Conservation (phyloP, 2,113 vertebrate species). For the Gymnorhina tibicen region DNA sequence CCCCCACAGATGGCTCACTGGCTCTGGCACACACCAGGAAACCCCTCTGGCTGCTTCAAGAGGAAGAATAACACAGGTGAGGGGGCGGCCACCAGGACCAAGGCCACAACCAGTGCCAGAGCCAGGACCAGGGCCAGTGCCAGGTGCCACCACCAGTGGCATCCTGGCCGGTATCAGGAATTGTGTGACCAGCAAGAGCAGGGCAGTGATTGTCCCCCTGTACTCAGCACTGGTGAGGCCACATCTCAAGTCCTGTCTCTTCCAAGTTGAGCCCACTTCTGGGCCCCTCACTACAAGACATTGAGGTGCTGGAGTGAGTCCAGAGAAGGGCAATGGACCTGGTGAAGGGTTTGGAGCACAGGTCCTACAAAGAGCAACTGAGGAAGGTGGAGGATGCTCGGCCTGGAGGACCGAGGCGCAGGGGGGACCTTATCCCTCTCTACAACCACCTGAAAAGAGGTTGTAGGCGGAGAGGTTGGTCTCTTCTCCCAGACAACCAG, state of each 20-base stretch:
- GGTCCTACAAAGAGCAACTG: not conserved
- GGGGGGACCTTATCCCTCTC: rapidly evolving
- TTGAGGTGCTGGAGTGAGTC: not conserved
- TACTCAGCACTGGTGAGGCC: not conserved
- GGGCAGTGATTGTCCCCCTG: not conserved
- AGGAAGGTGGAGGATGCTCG: too few species aligned
- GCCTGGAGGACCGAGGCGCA: not conserved
- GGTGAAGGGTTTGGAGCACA: not conserved
- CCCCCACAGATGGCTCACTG: not conserved
- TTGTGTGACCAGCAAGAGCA: not conserved
- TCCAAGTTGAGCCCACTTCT: not conserved
- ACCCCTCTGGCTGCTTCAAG: not conserved
- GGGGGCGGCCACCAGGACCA: not conserved
- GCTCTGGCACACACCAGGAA: not conserved
- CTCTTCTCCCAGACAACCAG: not conserved
- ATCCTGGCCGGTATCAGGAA: not conserved
- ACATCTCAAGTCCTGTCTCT: not conserved
- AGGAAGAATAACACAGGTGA: not conserved
- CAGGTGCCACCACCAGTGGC: not conserved
- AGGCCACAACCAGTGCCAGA: not conserved
- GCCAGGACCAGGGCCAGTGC: not conserved
- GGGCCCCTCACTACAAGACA: too few species aligned
- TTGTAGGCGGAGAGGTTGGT: not conserved
- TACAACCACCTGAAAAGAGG: not conserved
- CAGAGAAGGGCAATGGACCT: not conserved